Percentiles rank a stretch among this genome's conserved stretches.
These are phyloP conservation scores for Grantiella picta DNA, from an alignment of 2,113 vertebrate species.

Conservation along the genomic window DNA sequence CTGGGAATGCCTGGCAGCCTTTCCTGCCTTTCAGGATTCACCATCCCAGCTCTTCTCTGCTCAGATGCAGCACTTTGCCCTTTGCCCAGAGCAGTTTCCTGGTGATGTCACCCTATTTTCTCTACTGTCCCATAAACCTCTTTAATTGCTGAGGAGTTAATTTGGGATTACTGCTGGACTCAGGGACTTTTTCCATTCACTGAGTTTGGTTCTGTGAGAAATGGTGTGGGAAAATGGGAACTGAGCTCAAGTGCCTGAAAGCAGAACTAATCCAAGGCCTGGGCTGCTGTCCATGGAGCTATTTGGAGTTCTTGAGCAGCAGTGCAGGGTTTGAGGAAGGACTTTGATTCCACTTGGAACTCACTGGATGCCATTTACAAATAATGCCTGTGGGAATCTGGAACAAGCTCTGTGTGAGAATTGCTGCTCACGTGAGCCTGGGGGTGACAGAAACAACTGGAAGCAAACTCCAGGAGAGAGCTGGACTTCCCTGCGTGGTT, in stretches of 20 bases:
- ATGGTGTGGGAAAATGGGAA: background rate
- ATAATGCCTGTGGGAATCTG: background rate
- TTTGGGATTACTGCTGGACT: background rate
- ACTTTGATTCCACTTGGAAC: background rate
- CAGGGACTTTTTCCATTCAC: background rate
- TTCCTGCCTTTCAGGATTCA: background rate
- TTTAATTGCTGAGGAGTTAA: background rate
- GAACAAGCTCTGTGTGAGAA: background rate
- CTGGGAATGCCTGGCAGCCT: background rate
- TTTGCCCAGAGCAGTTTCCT: background rate
- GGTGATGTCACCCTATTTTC: background rate
- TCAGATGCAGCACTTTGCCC: background rate
- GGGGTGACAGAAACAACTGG: background rate
- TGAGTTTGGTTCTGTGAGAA: background rate
- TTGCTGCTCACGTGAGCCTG: accelerated
- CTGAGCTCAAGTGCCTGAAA: background rate
- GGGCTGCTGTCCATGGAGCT: background rate
- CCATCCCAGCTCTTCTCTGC: background rate
- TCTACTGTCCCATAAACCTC: background rate
- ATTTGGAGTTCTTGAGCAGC: background rate
- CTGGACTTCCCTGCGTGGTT: background rate
- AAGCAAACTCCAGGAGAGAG: background rate
- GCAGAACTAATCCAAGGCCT: background rate
- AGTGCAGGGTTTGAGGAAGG: background rate
- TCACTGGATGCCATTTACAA: background rate